Evolutionary conservation across 2,888 invertebrate genomes (phyloP), one percentile per base, ranked within the genome.

Genomic region (Synanthedon andrenaeformis): DNA sequence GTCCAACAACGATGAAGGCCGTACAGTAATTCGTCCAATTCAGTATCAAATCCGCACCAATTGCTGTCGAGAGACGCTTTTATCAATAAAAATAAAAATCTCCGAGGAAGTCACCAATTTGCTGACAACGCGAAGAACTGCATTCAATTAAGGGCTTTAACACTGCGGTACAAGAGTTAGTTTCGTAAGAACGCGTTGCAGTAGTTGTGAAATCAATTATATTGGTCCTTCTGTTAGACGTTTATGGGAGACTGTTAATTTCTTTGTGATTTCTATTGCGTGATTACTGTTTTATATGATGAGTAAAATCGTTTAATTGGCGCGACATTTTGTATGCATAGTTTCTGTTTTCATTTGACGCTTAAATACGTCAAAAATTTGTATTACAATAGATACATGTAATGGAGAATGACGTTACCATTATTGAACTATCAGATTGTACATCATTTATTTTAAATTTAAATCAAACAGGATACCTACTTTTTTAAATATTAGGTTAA

Each of bases 1-100:
- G 35, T 35, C 35, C 35, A 35, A 35, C 48, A 14, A 48, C 28
- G 45, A 52, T 52, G 28, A 48, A 52, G 42, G 48, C 42, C 42
- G 35, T 52, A 48, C 42, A 28, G 67, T 74, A 72, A 72, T 76
- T 74, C 73, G 70, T 63, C 71, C 78, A 80, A 82, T 80, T 78
- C 76, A 76, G 68, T 74, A 74, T 72, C 72, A 82, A 82, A 83
- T 81, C 82, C 76, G 76, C 71, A 77, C 73, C 81, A 82, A 83
- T 84, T 83, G 82, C 78, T 70, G 74, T 69, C 71, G 66, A 54
- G 69, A 70, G 72, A 72, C 75, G 79, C 74, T 79, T 79, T 83
- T 82, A 77, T 82, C 83, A 85, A 84, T 83, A 82, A 83, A 83
- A 82, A 84, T 82, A 84, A 81, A 84, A 83, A 81, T 81, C 75